Conservation (phyloP, 2,888 invertebrate genomes). For the Melieria crassipennis region DNA sequence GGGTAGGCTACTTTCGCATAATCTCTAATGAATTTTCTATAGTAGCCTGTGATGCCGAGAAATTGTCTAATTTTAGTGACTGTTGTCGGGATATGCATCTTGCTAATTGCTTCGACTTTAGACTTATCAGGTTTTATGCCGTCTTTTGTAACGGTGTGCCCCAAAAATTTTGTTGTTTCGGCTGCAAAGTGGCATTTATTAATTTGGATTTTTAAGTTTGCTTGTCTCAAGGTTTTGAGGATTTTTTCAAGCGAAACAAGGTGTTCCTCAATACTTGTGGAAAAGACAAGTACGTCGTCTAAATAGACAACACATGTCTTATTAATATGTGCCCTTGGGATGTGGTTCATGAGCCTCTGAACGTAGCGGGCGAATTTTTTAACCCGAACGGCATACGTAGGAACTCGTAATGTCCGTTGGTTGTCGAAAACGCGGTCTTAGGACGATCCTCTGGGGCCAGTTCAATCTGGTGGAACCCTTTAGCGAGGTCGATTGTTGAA, state of each 20-base stretch:
- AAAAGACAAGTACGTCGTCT: slow-evolving; percentile 1
- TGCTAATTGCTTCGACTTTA: slow-evolving; percentile 11
- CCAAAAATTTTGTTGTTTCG: slow-evolving; percentile 7
- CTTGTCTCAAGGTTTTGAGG: not conserved
- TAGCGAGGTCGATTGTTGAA: not conserved
- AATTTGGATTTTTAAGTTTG: slow-evolving; percentile 12
- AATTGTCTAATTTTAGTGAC: slow-evolving; percentile 21
- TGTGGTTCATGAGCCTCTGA: slow-evolving; percentile 20
- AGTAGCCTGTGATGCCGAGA: slow-evolving; percentile 17
- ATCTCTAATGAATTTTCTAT: slow-evolving; percentile 15
- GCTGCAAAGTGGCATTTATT: slow-evolving; percentile 15
- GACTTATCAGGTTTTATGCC: slow-evolving; percentile 19
- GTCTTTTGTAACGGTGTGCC: slow-evolving; percentile 9
- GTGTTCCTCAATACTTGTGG: slow-evolving; percentile 14
- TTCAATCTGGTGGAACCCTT: not conserved
- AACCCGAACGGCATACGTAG: slow-evolving; percentile 4
- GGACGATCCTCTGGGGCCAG: not conserved
- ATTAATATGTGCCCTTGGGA: slow-evolving; percentile 7
- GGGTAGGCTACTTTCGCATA: slow-evolving; percentile 12
- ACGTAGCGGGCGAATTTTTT: not conserved
- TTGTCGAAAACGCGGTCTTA: not conserved
- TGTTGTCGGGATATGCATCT: slow-evolving; percentile 7
- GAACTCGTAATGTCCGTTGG: not conserved
- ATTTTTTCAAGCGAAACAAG: slow-evolving; percentile 14
- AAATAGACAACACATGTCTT: slow-evolving; percentile 9